Conservation (phyloP, 35 echinoderm and acorn worm species). For the Apostichopus parvimensis region DNA sequence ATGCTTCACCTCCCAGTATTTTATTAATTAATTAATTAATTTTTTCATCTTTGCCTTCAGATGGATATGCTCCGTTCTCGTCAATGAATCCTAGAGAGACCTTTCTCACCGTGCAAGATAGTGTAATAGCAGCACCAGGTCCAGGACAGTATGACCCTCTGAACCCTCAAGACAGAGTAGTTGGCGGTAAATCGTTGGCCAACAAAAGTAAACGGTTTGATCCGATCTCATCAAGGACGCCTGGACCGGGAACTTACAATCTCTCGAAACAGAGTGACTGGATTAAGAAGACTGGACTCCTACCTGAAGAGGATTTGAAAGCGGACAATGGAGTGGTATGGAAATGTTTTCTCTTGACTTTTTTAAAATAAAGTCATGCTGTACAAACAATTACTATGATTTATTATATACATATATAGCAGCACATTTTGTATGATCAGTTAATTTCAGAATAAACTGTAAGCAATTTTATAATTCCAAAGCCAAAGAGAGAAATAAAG, state of each 20-base stretch:
- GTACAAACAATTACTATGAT: no score
- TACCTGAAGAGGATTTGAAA: conserved; percentile 21
- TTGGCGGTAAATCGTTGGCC: conserved; percentile 87
- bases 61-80: conserved; percentile 97
- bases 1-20: no score
- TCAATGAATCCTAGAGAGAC: conserved; percentile 93
- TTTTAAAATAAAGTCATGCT: background rate
- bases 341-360: background rate
- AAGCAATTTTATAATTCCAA: no score
- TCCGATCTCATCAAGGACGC: conserved; percentile 65
- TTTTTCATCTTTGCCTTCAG: conserved; percentile 46
- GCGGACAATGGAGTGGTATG: conserved; percentile 2
- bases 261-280: conserved; percentile 89
- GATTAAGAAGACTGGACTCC: conserved; percentile 69
- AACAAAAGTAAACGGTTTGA: conserved; percentile 80
- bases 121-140: conserved; percentile 93
- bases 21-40: background rate
- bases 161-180: conserved; percentile 59
- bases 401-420: no score
- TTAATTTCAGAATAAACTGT: no score
- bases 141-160: conserved; percentile 94
- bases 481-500: no score
- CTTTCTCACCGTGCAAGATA: conserved; percentile 87
- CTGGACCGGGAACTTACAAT: conserved; percentile 90
- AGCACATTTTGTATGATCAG: no score